phyloP scores from a whole-genome alignment of 2,113 vertebrate genomes.

The Hydrolagus affinis region DNA sequence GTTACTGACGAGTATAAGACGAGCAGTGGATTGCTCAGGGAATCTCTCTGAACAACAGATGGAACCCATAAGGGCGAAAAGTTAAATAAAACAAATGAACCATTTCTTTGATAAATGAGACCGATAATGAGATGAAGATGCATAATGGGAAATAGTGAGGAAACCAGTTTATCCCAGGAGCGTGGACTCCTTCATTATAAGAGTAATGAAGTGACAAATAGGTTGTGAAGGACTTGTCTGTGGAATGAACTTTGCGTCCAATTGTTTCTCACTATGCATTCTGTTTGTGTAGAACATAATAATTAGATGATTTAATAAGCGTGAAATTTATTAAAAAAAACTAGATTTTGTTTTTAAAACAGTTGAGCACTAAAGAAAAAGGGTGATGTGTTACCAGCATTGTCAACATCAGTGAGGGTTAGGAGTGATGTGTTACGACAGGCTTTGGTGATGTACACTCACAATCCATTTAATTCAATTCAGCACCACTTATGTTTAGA shows the following conservation, averaged over 20 bases:
- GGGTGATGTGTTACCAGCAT: too few relatives aligned
- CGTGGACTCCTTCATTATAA: not conserved
- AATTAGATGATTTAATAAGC: conserved; percentile 8
- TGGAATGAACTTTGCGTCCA: conserved; percentile 17
- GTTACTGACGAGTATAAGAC: not conserved
- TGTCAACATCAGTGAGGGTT: not conserved
- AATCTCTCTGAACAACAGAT: conserved; percentile 22
- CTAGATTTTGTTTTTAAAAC: not conserved
- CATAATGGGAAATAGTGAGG: conserved; percentile 14
- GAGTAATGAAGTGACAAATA: conserved; percentile 27
- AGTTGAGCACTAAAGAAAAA: not conserved
- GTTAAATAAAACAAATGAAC: conserved; percentile 14
- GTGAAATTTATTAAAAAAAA: not conserved
- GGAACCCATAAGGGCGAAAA: conserved; percentile 23
- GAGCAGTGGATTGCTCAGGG: not conserved
- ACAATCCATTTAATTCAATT: too few relatives aligned
- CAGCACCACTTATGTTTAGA: too few relatives aligned
- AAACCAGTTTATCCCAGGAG: not conserved
- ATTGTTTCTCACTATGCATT: not conserved
- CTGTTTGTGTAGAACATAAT: not conserved
- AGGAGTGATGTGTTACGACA: not conserved
- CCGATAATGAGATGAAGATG: not conserved
- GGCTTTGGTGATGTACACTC: not conserved
- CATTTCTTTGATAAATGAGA: conserved; percentile 10
- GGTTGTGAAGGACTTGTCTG: conserved; percentile 8